Conservation (phyloP, 1,140 invertebrate genomes). For the Megalopta genalis region DNA sequence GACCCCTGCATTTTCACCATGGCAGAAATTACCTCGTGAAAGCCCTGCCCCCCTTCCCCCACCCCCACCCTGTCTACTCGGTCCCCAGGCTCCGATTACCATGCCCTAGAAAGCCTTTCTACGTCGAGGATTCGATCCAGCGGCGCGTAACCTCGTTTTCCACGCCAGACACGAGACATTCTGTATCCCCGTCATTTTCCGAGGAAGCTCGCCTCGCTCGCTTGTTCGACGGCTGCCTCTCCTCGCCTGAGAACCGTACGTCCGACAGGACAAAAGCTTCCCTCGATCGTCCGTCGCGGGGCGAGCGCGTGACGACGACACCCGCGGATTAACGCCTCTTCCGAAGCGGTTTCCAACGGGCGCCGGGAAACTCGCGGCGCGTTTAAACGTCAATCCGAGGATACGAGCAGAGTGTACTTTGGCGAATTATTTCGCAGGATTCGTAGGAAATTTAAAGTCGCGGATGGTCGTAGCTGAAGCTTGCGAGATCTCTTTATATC, state of each 20-base stretch:
- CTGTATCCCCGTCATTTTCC: background rate
- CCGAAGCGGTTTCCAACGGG: background rate
- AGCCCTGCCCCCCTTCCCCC: background rate
- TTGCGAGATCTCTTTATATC: too few species aligned
- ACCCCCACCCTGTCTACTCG: background rate
- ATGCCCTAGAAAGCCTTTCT: conserved; percentile 26
- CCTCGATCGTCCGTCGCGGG: background rate
- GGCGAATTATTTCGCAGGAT: too few species aligned
- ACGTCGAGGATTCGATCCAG: conserved; percentile 23
- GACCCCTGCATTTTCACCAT: conserved; percentile 25
- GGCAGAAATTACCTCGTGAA: conserved; percentile 32
- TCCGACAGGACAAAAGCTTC: background rate
- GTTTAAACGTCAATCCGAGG: too few species aligned
- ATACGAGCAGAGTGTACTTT: too few species aligned
- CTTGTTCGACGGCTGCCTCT: too few species aligned
- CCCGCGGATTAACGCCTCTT: background rate
- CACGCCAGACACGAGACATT: conserved; percentile 7
- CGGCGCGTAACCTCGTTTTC: conserved; percentile 1
- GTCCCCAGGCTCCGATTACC: conserved; percentile 37
- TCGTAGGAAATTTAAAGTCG: too few species aligned
- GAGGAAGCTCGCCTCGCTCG: background rate
- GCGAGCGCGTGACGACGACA: background rate
- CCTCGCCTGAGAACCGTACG: too few species aligned
- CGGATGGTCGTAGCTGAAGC: too few species aligned
- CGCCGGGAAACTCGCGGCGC: too few species aligned